Evolutionary conservation across 2,113 vertebrate species (phyloP), one percentile per base, ranked within the genome.

Genomic region (Lepisosteus osseus): DNA sequence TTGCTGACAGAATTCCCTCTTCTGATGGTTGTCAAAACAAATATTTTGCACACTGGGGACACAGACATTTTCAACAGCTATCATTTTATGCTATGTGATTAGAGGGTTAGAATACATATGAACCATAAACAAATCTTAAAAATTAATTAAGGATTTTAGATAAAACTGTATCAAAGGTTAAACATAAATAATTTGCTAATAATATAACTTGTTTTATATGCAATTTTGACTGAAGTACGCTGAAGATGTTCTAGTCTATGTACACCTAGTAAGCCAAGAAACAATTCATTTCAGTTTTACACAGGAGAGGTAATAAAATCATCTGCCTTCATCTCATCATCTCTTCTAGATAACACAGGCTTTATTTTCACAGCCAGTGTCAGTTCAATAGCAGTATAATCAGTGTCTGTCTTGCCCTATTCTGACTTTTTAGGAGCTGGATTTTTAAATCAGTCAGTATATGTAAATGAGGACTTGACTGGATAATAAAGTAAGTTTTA

Each of bases 211-310:
- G 78, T 67, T 74, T 71, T 62, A 59, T 67, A 54, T 42, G 59
- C 62, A 47, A 65, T 75, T 79, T 17, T 51, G 55, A 54, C 66
- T 54, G 56, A 65, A 57, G 64, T 61, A 63, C 59, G 62, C 71
- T 72, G 40, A 59, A 71, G 68, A 61, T 61, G 65, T 68, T 62
- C 73, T 69, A 68, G 67, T 57, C 43, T 65, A 59, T 68, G 62
- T 68, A 73, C 74, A 67, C 73, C 67, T 54, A 68, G 72, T 79
- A 81, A 78, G 56, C 29, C 13, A 29, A 45, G 45, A 79, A 67
- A 68, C 69, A 81, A 78, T 83, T 76, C 47, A 73, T 80, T 82
- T 74, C 72, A 79, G 77, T 76, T 68, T 75, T 67, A 75, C 71
- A 59, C 59, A 69, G 7, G 9, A 51, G 9, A 9, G 9, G 74